These are phyloP conservation scores for Acanthornis magna DNA, from an alignment of 2,797 vertebrate species.

Conservation along the genomic window DNA sequence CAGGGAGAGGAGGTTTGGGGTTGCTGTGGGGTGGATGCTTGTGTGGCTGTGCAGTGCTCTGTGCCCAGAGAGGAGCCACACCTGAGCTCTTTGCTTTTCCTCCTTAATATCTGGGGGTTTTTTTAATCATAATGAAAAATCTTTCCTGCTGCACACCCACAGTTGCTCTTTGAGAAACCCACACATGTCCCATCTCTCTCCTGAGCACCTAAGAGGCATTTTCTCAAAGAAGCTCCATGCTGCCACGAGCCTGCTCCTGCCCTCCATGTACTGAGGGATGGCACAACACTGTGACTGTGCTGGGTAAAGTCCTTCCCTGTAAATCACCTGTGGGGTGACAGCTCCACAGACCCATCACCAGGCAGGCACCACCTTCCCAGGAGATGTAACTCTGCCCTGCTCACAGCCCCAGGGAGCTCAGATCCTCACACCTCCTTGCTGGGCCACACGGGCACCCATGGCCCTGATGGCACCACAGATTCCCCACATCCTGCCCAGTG, in stretches of 20 bases:
- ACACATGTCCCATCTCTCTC: neutral
- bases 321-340: neutral
- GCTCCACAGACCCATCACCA: neutral
- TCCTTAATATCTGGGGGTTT: neutral
- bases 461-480: neutral
- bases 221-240: neutral
- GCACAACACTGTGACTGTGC: fast-evolving
- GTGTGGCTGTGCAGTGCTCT: neutral
- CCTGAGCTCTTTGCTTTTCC: neutral
- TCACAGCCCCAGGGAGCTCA: neutral
- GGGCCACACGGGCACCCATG: neutral
- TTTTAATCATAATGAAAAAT: neutral
- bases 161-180: neutral
- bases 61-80: neutral
- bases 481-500: neutral
- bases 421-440: neutral
- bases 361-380: neutral
- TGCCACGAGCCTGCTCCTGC: neutral
- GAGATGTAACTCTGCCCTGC: neutral
- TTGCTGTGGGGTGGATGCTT: neutral
- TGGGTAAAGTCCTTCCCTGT: neutral
- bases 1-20: neutral
- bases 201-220: neutral
- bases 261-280: neutral
- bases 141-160: neutral